Evolutionary conservation across 2,113 vertebrate genomes (phyloP).

Genomic region (Syrmaticus mikado): DNA sequence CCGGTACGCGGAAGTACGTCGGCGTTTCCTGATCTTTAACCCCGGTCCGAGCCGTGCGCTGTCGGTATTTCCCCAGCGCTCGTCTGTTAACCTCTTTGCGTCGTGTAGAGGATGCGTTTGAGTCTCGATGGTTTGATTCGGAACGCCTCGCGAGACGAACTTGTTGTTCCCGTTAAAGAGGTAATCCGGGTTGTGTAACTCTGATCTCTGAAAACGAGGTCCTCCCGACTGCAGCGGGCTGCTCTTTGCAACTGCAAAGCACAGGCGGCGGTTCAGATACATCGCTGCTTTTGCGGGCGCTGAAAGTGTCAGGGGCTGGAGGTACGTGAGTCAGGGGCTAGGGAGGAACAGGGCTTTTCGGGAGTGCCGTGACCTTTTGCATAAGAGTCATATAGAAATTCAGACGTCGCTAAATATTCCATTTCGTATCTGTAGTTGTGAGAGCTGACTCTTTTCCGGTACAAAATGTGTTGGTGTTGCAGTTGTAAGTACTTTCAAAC

Average conservation of each 20-base stretch:
- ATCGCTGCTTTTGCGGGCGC: rapidly evolving
- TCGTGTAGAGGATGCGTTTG: rapidly evolving
- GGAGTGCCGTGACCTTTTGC: neutral
- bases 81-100: rapidly evolving
- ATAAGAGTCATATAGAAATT: neutral
- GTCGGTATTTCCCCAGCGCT: neutral
- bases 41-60: rapidly evolving
- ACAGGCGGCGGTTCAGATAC: neutral
- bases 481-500: neutral
- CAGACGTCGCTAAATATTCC: neutral
- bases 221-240: neutral
- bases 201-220: rapidly evolving
- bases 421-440: neutral
- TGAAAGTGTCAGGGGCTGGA: neutral
- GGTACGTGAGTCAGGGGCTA: neutral
- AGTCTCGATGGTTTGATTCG: neutral
- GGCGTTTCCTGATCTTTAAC: neutral
- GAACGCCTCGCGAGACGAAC: rapidly evolving
- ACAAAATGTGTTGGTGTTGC: neutral
- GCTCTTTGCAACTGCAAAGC: neutral
- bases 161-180: neutral
- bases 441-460: neutral
- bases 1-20: rapidly evolving
- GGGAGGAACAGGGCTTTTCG: neutral
- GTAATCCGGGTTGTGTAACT: neutral